Base-by-base conservation (phyloP, 1,140 invertebrate species). In the Hyposmocoma kahamanoa region DNA sequence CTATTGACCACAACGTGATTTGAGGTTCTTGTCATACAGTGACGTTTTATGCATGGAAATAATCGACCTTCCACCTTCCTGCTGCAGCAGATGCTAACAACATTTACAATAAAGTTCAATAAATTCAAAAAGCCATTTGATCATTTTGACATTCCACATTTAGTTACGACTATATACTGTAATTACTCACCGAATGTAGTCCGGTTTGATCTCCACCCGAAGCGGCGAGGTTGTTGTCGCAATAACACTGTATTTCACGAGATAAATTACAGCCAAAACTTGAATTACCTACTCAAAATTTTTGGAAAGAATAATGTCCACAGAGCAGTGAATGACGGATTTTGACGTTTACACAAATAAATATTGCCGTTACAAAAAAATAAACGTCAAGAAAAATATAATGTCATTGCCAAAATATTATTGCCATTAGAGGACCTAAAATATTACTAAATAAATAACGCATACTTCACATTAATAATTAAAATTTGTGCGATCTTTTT, bases 251-350 rank as follows among this genome's bases (percentile, higher is more conserved):
- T 52, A 17, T 39, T 42, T 58, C 53, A 67, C 52, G 20, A 45
- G 26, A 53, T 53, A 52, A 53, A 56, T 57, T 54, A 41, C 28
- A 53, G 53, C 49, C 47, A 26, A 19, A 46, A 71, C 57, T n/a
- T n/a, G n/a, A n/a, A n/a, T n/a, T n/a, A n/a, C n/a, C n/a, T 58
- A 56, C 60, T 56, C 51, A 61, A 68, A 66, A 73, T 64, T 71
- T 66, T 72, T 63, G 32, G 11, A 36, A 42, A 47, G 56, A 50
- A 47, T 38, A 62, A 63, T 52, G 54, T 45, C 50, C 44, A 34
- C 54, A 51, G 32, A 50, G 41, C 50, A n/a, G n/a, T n/a, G 15
- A 36, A 36, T 36, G 59, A 56, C 59, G 48, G 41, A 15, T 51
- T 53, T 52, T 61, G 59, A 61, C 50, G 21, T 36, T 47, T n/a